Evolutionary conservation across 2,113 vertebrate species (phyloP).

Genomic region (Notechis scutatus): DNA sequence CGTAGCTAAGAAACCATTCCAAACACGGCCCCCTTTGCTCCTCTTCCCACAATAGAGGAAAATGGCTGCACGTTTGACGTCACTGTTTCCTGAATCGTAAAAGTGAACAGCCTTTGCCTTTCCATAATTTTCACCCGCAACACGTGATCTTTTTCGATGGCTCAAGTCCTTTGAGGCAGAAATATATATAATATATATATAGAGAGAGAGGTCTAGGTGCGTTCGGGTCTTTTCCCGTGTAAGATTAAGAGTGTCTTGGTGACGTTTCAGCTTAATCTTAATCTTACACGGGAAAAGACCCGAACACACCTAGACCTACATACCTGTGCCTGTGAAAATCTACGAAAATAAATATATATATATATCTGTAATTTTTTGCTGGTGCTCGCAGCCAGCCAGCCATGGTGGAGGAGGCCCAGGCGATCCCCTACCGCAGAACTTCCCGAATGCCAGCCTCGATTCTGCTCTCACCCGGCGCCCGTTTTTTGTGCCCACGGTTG

Average conservation of each 20-base stretch:
- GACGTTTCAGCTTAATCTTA: no score
- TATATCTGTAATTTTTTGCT: not conserved
- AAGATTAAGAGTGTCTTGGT: no score
- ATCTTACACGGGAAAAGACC: no score
- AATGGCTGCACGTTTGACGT: not conserved
- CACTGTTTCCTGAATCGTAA: not conserved
- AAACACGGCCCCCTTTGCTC: not conserved
- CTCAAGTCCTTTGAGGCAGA: not conserved
- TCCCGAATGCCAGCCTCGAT: not conserved
- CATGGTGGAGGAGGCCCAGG: not conserved
- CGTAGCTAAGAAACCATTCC: not conserved
- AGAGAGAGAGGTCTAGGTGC: no score
- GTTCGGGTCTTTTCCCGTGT: no score
- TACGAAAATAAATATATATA: no score
- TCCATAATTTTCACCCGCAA: not conserved
- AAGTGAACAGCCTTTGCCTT: not conserved
- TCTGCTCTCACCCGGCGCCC: not conserved
- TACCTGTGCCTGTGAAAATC: no score
- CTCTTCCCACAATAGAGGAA: not conserved
- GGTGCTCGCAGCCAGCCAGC: not conserved
- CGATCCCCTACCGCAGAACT: not conserved
- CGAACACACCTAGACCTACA: no score
- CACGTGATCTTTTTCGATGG: not conserved
- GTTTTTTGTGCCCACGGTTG: accelerated
- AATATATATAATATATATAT: not conserved